phyloP scores from a whole-genome alignment of 2,888 invertebrate species.

The Mimas tiliae region DNA sequence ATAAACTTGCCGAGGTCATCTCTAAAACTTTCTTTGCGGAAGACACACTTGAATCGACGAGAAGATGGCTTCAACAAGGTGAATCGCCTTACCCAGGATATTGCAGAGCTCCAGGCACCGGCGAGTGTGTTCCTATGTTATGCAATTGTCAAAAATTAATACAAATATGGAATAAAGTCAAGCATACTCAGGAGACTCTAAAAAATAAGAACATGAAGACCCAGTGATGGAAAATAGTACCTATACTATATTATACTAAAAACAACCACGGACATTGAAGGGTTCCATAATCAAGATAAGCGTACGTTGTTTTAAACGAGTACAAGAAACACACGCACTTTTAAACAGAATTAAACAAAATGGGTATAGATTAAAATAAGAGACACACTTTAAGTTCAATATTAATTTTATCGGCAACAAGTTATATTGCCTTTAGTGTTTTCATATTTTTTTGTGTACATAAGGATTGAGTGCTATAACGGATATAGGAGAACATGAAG shows the following conservation, averaged over 20 bases:
- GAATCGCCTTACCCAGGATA: conserved; percentile 75
- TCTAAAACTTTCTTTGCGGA: conserved; percentile 32
- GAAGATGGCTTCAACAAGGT: conserved; percentile 61
- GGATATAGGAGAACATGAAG: too few relatives aligned
- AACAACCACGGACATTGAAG: too few relatives aligned
- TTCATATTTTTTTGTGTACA: too few relatives aligned
- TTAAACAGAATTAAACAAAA: too few relatives aligned
- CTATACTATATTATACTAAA: background rate
- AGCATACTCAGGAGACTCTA: conserved; percentile 30
- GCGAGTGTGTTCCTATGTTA: conserved; percentile 54
- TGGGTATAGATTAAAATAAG: too few relatives aligned
- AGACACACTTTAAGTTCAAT: too few relatives aligned
- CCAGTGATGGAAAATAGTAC: background rate
- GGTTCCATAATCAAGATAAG: too few relatives aligned
- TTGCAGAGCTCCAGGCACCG: conserved; percentile 66
- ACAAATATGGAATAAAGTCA: conserved; percentile 53
- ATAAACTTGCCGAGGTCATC: conserved; percentile 40
- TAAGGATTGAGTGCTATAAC: too few relatives aligned
- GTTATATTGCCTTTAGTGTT: too few relatives aligned
- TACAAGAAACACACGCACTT: too few relatives aligned
- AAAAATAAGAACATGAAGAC: conserved; percentile 14
- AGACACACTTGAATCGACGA: conserved; percentile 38
- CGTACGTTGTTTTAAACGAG: too few relatives aligned
- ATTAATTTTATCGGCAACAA: too few relatives aligned
- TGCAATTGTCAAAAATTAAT: conserved; percentile 65